phyloP scores from a whole-genome alignment of 2,888 invertebrate genomes.

The Mystacides longicornis region DNA sequence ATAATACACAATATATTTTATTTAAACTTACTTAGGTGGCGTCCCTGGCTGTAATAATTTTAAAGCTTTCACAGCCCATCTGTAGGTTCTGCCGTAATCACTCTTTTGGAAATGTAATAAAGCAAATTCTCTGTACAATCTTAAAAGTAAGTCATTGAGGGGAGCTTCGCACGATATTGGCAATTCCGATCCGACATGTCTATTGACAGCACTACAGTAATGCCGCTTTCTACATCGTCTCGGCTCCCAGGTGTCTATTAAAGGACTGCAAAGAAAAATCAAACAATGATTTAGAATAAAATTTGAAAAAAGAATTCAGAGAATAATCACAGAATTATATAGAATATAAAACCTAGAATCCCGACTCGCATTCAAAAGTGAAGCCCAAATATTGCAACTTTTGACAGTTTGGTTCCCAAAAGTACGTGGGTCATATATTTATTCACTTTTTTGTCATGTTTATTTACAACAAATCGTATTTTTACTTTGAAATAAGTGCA shows the following conservation, averaged over 20 bases:
- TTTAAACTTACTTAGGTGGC: constrained; percentile 50
- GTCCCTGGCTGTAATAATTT: constrained; percentile 55
- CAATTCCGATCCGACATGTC: constrained; percentile 18
- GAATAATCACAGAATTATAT: too few species aligned
- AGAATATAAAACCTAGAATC: too few species aligned
- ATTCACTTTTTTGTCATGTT: too few species aligned
- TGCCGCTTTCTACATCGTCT: constrained; percentile 12
- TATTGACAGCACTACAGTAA: constrained; percentile 24
- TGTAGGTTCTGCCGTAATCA: constrained; percentile 74
- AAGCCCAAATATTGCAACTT: too few species aligned
- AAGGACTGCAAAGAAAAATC: background rate
- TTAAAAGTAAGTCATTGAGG: constrained; percentile 49
- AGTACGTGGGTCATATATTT: too few species aligned
- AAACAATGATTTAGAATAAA: too few species aligned
- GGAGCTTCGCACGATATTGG: constrained; percentile 32
- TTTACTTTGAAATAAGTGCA: too few species aligned
- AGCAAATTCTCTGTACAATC: constrained; percentile 77
- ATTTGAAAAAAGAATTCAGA: too few species aligned
- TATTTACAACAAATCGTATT: too few species aligned
- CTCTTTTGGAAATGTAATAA: constrained; percentile 75
- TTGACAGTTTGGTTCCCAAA: too few species aligned
- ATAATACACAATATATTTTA: too few species aligned
- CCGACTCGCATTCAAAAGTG: too few species aligned
- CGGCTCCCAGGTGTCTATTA: background rate
- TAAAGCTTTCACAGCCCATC: constrained; percentile 73